Evolutionary conservation across 2,888 invertebrate species (phyloP).

Genomic region (Plemyria rubiginata): DNA sequence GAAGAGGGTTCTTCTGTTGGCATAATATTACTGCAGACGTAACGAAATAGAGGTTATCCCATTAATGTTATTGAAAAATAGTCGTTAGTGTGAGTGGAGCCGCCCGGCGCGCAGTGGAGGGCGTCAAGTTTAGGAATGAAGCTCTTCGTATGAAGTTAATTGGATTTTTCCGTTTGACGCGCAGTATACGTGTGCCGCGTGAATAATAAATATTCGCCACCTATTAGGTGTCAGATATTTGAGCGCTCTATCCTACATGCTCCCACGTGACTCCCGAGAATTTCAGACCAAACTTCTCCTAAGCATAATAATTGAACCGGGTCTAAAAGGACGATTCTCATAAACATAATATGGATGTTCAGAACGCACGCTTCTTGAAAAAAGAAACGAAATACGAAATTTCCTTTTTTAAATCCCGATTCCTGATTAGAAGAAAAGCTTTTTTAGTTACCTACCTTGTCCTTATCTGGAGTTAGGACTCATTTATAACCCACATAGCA

Average conservation of each 20-base stretch:
- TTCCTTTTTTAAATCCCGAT: too few relatives aligned
- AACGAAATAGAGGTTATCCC: constrained; percentile 61
- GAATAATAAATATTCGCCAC: constrained; percentile 74
- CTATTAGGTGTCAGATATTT: constrained; percentile 52
- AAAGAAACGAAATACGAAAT: too few relatives aligned
- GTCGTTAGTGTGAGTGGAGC: constrained; percentile 67
- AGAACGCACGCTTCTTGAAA: too few relatives aligned
- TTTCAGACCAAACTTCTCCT: constrained; percentile 25
- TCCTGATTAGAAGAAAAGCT: too few relatives aligned
- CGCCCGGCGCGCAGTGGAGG: constrained; percentile 41
- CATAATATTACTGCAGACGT: constrained; percentile 48
- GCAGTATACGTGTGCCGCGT: constrained; percentile 69
- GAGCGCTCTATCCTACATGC: constrained; percentile 51
- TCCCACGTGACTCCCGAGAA: constrained; percentile 33
- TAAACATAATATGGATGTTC: not conserved
- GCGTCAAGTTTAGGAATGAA: constrained; percentile 63
- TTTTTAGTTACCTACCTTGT: too few relatives aligned
- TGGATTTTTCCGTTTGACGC: constrained; percentile 81
- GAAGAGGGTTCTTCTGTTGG: constrained; percentile 42
- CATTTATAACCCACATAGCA: too few relatives aligned
- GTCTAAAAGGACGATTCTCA: not conserved
- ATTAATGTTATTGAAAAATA: constrained; percentile 76
- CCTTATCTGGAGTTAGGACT: too few relatives aligned
- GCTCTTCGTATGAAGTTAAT: constrained; percentile 78
- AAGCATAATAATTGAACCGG: constrained; percentile 6